Base-by-base conservation (phyloP, 2,113 vertebrate genomes). In the Brachypodius melanocephalos region DNA sequence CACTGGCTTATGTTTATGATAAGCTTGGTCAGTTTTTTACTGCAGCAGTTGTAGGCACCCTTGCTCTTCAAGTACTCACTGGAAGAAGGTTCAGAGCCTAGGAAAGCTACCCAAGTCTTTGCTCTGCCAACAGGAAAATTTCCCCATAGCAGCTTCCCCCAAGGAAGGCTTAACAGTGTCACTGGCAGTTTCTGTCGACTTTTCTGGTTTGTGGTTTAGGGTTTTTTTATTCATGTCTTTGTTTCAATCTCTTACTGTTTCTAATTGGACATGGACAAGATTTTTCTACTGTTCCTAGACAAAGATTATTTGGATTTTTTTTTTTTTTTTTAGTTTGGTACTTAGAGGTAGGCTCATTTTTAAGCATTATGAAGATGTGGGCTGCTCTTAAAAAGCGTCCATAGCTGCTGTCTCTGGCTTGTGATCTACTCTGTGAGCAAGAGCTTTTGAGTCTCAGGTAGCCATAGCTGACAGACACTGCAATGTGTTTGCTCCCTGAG, bases 221-320 rank as follows among this genome's bases (percentile, higher is more conserved):
- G 17, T 49, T 54, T 22, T 67, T 69, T 59, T 24, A 58, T 65
- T 86, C 1, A 0, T 66, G 19, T 55, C 19, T 55, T 77, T 91
- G 24, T 93, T 85, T 87, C 28, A 25, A 6, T 88, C 59, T 84
- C 5, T 86, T 89, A 34, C 54, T 92, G 58, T 85, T 91, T 54
- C 29, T 89, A 72, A 67, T 57, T 68, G 69, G 58, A 45, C 32
- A 84, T 10, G 14, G 65, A 43, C 58, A 75, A 85, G 61, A 85
- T 49, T 92, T 89, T 85, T 87, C 66, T 88, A 13, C 87, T 94
- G 69, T 94, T 85, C 11, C 29, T 83, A 76, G 62, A 76, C 49
- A 91, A 91, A 90, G 55, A 71, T 68, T 8, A 32, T 84, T 83
- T 69, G 20, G 26, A 5, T 17, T 52, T 51, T 32, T 18, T 54